These are phyloP conservation scores for Scaptomyza caliginosa DNA, from an alignment of 2,888 invertebrate species.

Conservation along the genomic window DNA sequence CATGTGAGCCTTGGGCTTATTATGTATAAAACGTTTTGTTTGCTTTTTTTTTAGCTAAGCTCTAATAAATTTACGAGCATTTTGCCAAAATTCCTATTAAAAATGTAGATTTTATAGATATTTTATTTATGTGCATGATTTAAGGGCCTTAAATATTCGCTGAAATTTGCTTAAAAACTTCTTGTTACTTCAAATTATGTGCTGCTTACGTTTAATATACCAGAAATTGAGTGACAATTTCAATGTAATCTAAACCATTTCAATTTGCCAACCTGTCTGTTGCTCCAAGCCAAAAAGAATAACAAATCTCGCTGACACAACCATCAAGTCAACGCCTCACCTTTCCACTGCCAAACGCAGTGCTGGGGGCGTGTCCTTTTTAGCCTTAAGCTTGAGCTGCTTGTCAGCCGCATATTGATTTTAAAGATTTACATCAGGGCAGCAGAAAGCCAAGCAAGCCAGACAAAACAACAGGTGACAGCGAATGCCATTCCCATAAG, in stretches of 20 bases:
- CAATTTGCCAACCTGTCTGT: conserved; percentile 70
- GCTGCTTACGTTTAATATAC: neutral
- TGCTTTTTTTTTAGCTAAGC: conserved; percentile 43
- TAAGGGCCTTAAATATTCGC: conserved; percentile 9
- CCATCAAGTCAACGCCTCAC: conserved; percentile 32
- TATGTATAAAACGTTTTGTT: conserved; percentile 22
- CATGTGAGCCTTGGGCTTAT: conserved; percentile 57
- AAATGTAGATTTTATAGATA: conserved; percentile 49
- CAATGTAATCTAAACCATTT: conserved; percentile 67
- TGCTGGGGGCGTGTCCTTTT: conserved; percentile 21
- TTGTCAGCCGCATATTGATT: conserved; percentile 70
- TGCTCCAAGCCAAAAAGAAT: conserved; percentile 53
- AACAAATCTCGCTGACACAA: conserved; percentile 34
- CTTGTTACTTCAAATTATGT: conserved; percentile 19
- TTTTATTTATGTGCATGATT: conserved; percentile 9
- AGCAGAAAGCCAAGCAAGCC: conserved; percentile 22
- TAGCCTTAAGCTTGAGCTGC: conserved; percentile 45
- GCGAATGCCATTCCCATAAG: conserved; percentile 30
- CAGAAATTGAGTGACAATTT: conserved; percentile 41
- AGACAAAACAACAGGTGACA: conserved; percentile 48
- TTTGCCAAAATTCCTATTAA: conserved; percentile 49
- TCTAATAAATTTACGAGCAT: conserved; percentile 71
- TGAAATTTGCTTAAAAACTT: too few relatives aligned
- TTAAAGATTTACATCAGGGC: conserved; percentile 65
- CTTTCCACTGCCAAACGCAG: conserved; percentile 8